Conservation (phyloP, 2,113 vertebrate genomes). For the Syrmaticus mikado region DNA sequence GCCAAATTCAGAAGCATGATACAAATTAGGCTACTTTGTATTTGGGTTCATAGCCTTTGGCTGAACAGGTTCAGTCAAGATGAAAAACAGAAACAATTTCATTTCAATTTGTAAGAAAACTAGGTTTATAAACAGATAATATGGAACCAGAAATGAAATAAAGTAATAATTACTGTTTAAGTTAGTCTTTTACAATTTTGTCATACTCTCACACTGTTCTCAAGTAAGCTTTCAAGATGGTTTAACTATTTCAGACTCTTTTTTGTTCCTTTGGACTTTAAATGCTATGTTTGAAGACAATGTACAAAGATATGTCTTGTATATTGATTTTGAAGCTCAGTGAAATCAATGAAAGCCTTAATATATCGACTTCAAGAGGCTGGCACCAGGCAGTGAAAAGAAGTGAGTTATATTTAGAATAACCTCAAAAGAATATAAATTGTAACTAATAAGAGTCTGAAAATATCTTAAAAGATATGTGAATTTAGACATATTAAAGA, state of each 20-base stretch:
- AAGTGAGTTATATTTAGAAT: slow-evolving; percentile 32
- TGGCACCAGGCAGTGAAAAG: background rate
- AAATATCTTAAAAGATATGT: slow-evolving; percentile 17
- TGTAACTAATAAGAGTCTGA: background rate
- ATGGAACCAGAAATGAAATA: slow-evolving; percentile 38
- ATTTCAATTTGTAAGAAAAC: slow-evolving; percentile 21
- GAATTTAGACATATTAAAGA: slow-evolving; percentile 45
- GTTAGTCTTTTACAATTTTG: slow-evolving; percentile 6
- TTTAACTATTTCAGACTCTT: slow-evolving; percentile 42
- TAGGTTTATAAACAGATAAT: slow-evolving; percentile 2
- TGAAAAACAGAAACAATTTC: slow-evolving; percentile 45
- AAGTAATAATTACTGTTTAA: background rate
- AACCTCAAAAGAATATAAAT: slow-evolving; percentile 23
- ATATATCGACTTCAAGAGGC: slow-evolving; percentile 47
- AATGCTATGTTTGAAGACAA: slow-evolving; percentile 39
- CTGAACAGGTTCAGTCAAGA: slow-evolving; percentile 14
- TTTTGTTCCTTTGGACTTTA: slow-evolving; percentile 9
- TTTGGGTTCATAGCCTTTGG: background rate
- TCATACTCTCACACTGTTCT: background rate
- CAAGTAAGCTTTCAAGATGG: slow-evolving; percentile 8
- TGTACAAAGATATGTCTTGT: slow-evolving; percentile 50
- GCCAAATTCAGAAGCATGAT: background rate
- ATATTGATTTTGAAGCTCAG: slow-evolving; percentile 58
- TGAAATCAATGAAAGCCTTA: slow-evolving; percentile 61
- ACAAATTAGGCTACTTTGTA: slow-evolving; percentile 13